These are phyloP conservation scores for Bryconaethiops microstoma DNA, from an alignment of 2,797 vertebrate species.

Conservation along the genomic window DNA sequence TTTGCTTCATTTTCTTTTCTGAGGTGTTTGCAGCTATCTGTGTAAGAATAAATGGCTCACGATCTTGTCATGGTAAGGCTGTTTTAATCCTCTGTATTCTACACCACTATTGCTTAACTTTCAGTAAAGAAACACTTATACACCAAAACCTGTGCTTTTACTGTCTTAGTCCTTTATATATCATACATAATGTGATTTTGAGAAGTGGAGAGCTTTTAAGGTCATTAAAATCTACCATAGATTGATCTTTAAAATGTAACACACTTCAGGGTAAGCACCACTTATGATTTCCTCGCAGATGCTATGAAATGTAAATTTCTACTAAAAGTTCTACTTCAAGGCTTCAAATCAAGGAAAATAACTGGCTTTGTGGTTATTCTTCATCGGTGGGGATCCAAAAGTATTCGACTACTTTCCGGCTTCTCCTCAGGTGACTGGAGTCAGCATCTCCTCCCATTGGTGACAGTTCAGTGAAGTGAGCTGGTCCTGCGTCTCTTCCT, in stretches of 20 bases:
- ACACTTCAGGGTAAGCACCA: background rate
- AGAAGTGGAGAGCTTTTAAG: background rate
- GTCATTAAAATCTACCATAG: too few species aligned
- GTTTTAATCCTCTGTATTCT: slow-evolving; percentile 66
- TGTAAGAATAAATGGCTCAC: slow-evolving; percentile 61
- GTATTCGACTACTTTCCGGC: slow-evolving; percentile 79
- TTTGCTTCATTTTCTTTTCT: slow-evolving; percentile 43
- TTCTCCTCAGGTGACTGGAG: slow-evolving; percentile 60
- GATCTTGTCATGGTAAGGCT: slow-evolving; percentile 65
- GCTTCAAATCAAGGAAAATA: background rate
- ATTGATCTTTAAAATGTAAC: background rate
- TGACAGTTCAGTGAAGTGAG: slow-evolving; percentile 74
- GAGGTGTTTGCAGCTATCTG: slow-evolving; percentile 59
- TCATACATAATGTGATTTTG: background rate
- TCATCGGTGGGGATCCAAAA: slow-evolving; percentile 83
- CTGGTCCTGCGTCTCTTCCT: slow-evolving; percentile 59
- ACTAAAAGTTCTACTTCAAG: too few species aligned
- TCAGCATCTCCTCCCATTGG: slow-evolving; percentile 67
- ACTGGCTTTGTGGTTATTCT: slow-evolving; percentile 56
- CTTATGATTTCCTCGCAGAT: background rate
- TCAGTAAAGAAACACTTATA: slow-evolving; percentile 79
- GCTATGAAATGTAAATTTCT: background rate
- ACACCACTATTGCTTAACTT: slow-evolving; percentile 76
- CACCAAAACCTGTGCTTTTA: slow-evolving; percentile 49
- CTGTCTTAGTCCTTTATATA: background rate